Conservation (phyloP, 1,140 invertebrate genomes). For the Tetraneura akinire region DNA sequence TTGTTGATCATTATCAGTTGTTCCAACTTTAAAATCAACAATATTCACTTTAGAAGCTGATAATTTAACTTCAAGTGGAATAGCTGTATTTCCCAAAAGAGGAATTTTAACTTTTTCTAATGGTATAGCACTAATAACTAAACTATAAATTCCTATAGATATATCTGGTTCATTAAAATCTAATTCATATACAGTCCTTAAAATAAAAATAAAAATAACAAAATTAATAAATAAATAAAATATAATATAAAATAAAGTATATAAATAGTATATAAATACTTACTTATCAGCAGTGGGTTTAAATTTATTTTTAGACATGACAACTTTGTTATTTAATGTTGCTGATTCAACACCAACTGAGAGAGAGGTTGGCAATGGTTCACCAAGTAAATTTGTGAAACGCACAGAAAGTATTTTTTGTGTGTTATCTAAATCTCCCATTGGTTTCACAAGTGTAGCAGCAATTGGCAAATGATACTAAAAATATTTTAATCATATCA, state of each 20-base stretch:
- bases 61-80: slow-evolving; percentile 71
- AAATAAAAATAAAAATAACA: slow-evolving; percentile 49
- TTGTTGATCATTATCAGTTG: slow-evolving; percentile 85
- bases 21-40: slow-evolving; percentile 81
- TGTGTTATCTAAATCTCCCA: slow-evolving; percentile 38
- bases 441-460: slow-evolving; percentile 41
- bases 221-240: neutral
- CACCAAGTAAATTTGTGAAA: slow-evolving; percentile 82
- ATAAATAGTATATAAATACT: slow-evolving; percentile 29
- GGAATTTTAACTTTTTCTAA: slow-evolving; percentile 62
- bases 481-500: slow-evolving; percentile 1
- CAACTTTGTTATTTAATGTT: slow-evolving; percentile 72
- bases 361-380: slow-evolving; percentile 65
- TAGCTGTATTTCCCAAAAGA: slow-evolving; percentile 62
- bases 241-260: neutral
- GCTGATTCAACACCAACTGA: slow-evolving; percentile 76
- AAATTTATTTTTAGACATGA: slow-evolving; percentile 71
- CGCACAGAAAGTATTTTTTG: slow-evolving; percentile 38
- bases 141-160: slow-evolving; percentile 79
- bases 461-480: slow-evolving; percentile 41
- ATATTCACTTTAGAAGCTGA: slow-evolving; percentile 64
- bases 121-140: slow-evolving; percentile 71
- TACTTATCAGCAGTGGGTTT: slow-evolving; percentile 62
- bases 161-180: slow-evolving; percentile 80
- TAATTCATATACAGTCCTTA: slow-evolving; percentile 72